Conservation (phyloP, 2,888 invertebrate genomes). For the Malacosoma neustria region DNA sequence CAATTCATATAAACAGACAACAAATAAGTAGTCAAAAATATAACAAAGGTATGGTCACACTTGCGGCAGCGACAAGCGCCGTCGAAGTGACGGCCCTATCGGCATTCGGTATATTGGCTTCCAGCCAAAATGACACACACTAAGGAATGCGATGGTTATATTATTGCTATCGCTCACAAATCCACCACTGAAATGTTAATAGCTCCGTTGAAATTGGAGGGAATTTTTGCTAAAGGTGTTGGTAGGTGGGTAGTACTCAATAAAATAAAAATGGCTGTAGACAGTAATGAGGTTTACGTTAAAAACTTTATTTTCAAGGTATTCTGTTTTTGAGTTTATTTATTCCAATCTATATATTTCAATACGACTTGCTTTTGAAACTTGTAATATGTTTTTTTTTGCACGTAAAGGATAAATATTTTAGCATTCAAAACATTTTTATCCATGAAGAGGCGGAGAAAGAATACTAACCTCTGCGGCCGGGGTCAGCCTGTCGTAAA, state of each 20-base stretch:
- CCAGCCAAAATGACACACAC: conserved; percentile 5
- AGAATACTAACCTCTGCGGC: too few species aligned
- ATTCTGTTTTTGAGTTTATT: conserved; percentile 1
- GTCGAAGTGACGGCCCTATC: conserved; percentile 3
- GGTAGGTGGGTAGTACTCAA: background rate
- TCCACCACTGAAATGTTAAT: conserved; percentile 48
- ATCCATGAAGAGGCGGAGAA: too few species aligned
- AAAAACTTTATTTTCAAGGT: conserved; percentile 4
- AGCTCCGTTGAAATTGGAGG: conserved; percentile 34
- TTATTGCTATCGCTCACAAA: conserved; percentile 27
- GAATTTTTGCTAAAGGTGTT: conserved; percentile 1
- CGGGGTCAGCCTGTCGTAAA: too few species aligned
- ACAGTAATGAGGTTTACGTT: conserved; percentile 1
- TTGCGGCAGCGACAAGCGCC: conserved; percentile 3
- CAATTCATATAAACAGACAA: background rate
- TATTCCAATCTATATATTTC: background rate
- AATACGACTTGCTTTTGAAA: too few species aligned
- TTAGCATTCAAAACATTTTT: too few species aligned
- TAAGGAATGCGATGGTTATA: conserved; percentile 7
- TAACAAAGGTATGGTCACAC: conserved; percentile 2
- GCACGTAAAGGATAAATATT: too few species aligned
- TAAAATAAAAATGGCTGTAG: background rate
- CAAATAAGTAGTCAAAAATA: background rate
- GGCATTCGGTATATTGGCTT: conserved; percentile 5
- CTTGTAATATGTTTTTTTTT: too few species aligned